Base-by-base conservation (phyloP, 2,797 vertebrate species). In the Pempheris klunzingeri region DNA sequence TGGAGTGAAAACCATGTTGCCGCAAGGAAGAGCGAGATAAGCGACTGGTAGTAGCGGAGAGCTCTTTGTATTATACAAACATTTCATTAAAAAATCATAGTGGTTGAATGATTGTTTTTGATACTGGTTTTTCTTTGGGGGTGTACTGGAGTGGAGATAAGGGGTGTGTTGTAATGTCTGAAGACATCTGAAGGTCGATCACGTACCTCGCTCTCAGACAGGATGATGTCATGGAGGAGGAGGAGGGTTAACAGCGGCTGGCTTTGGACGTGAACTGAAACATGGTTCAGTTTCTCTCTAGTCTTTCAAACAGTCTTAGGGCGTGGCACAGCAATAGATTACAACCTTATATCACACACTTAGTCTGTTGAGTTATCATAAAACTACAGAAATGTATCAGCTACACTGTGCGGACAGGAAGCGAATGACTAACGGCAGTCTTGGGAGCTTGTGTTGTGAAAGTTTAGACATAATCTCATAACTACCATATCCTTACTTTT, bases 141-240 rank as follows among this genome's bases (percentile, higher is more conserved):
- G 22, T 61, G 32, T 22, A 57, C 53, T 71, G 20, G 53, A 74
- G 59, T 54, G 32, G 5, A 72, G 57, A 77, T 82, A 74, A 83
- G 53, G 28, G 36, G 7, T 52, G 39, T 82, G 58, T 49, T 77
- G 81, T 89, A 69, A 81, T 67, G 77, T 84, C 85, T 89, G 71
- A 80, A 81, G 71, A 74, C 73, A 58, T 77, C 67, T 88, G 74
- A 77, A 86, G 85, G 86, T 86, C 82, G 77, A 70, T 89, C 82
- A 74, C 9, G 13, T 75, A 71, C 38, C 58, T 75, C 71, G n/a
- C 28, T 71, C 44, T 52, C 78, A 82, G 81, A 83, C 75, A 69
- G 53, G 77, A 74, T 92, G 87, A 90, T 77, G 78, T 90, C 86
- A 90, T 76, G 7, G 52, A 47, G 34, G 43, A 65, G 73, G 53